A percentile compares a stretch with the other conserved stretches of the same genome.
These are phyloP conservation scores for Porites australiensis DNA, from an alignment of 64 coral and sea anemone genomes.

Conservation along the genomic window DNA sequence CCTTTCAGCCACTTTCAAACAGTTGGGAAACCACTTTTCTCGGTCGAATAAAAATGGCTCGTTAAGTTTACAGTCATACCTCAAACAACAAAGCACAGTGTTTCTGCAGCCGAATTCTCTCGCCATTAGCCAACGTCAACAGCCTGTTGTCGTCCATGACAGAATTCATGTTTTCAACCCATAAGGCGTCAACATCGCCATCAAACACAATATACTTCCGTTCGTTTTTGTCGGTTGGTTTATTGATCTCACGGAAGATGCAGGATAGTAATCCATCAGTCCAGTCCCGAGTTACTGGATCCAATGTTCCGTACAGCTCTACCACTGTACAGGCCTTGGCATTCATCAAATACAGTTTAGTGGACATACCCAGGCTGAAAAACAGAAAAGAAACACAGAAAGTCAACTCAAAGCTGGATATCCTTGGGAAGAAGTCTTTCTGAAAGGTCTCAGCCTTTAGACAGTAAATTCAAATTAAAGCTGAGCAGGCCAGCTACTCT, in stretches of 20 bases:
- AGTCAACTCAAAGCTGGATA: neutral
- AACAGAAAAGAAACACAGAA: neutral
- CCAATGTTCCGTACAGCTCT: slow-evolving; percentile 94
- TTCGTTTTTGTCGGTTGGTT: slow-evolving; percentile 98
- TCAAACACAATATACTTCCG: slow-evolving; percentile 99
- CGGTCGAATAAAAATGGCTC: neutral
- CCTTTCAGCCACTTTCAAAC: no score
- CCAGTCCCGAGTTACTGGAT: slow-evolving; percentile 98
- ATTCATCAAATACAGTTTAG: slow-evolving; percentile 94
- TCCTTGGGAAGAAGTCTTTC: no score
- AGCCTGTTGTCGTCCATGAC: slow-evolving; percentile 99
- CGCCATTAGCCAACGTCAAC: slow-evolving; percentile 95
- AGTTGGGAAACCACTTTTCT: no score
- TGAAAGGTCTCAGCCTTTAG: no score
- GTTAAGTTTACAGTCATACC: slow-evolving; percentile 42
- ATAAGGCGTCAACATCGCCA: slow-evolving; percentile 95
- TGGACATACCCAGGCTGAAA: slow-evolving; percentile 86
- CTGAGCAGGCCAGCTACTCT: no score
- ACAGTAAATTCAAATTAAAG: no score
- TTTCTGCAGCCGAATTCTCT: slow-evolving; percentile 97
- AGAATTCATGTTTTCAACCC: slow-evolving; percentile 99
- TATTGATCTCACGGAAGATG: slow-evolving; percentile 99
- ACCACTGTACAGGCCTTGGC: slow-evolving; percentile 97
- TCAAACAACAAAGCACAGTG: slow-evolving; percentile 98
- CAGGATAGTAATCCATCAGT: slow-evolving; percentile 95